Percentiles rank a stretch among this genome's conserved stretches.
Evolutionary conservation across 2,797 vertebrate species (phyloP).

Genomic region (Chelon auratus): DNA sequence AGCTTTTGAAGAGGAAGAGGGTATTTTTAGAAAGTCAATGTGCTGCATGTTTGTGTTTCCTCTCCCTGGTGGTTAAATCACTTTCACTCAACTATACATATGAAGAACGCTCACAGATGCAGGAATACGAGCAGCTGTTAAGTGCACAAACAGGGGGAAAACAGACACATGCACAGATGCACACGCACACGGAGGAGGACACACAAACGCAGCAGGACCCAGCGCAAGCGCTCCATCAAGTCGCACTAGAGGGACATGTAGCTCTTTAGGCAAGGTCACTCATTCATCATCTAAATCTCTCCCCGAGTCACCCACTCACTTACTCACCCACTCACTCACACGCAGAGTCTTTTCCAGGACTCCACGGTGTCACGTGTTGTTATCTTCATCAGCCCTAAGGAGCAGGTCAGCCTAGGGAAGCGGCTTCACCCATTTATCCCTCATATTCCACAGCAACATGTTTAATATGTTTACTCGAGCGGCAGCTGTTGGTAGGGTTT

Average conservation of each 20-base stretch:
- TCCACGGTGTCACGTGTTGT: constrained; percentile 46
- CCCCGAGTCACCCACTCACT: constrained; percentile 42
- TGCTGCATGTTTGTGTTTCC: constrained; percentile 60
- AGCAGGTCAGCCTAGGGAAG: constrained; percentile 40
- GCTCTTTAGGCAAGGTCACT: constrained; percentile 79
- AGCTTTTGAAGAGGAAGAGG: constrained; percentile 55
- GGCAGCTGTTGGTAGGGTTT: constrained; percentile 42
- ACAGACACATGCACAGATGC: constrained; percentile 24
- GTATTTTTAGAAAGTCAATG: constrained; percentile 72
- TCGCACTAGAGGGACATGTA: constrained; percentile 61
- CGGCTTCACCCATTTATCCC: constrained; percentile 29
- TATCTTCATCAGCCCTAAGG: constrained; percentile 70
- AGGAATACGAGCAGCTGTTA: constrained; percentile 50
- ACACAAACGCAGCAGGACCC: constrained; percentile 57
- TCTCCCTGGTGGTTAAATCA: constrained; percentile 61
- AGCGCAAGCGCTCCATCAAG: constrained; percentile 64
- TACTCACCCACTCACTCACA: constrained; percentile 15
- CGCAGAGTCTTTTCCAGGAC: constrained; percentile 12
- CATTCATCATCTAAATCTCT: constrained; percentile 77
- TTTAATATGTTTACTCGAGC: constrained; percentile 28
- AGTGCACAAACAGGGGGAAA: constrained; percentile 25
- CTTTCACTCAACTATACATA: constrained; percentile 57
- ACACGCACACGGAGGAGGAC: constrained; percentile 6
- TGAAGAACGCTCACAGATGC: constrained; percentile 59
- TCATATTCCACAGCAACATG: constrained; percentile 47